Evolutionary conservation across 2,797 vertebrate species (phyloP).

Genomic region (Enteromius treurensis): DNA sequence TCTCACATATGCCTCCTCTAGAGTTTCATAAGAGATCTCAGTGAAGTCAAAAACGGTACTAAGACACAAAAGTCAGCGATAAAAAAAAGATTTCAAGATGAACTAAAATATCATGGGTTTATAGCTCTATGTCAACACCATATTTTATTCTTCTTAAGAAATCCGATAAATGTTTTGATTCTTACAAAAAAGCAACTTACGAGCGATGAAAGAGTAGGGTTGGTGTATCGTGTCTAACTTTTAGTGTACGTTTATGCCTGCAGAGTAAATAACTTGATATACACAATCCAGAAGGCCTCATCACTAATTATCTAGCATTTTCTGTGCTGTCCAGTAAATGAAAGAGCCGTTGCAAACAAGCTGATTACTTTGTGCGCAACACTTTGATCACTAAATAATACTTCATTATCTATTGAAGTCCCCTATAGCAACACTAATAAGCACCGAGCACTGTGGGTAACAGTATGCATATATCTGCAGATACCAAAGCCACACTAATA

Average conservation of each 20-base stretch:
- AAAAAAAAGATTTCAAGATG: background rate
- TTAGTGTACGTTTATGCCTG: background rate
- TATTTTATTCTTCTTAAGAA: background rate
- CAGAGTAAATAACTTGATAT: background rate
- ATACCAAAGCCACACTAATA: slow-evolving; percentile 17
- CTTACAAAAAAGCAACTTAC: background rate
- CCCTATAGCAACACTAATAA: slow-evolving; percentile 14
- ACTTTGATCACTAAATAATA: slow-evolving; percentile 10
- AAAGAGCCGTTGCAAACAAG: slow-evolving; percentile 4
- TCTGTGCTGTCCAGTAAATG: slow-evolving; percentile 6
- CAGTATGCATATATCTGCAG: slow-evolving; percentile 15
- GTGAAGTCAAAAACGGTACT: slow-evolving; percentile 10
- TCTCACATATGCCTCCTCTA: slow-evolving; percentile 15
- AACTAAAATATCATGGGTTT: background rate
- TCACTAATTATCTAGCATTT: background rate
- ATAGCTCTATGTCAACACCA: background rate
- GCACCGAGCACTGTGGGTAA: background rate
- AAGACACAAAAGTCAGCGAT: background rate
- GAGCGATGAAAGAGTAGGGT: background rate
- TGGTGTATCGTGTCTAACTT: background rate
- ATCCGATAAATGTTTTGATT: background rate
- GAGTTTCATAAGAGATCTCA: slow-evolving; percentile 29
- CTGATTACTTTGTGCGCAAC: slow-evolving; percentile 6
- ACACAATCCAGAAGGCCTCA: background rate
- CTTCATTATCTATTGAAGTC: background rate